Evolutionary conservation across 2,888 invertebrate species (phyloP).

Genomic region (Argyresthia goedartella): DNA sequence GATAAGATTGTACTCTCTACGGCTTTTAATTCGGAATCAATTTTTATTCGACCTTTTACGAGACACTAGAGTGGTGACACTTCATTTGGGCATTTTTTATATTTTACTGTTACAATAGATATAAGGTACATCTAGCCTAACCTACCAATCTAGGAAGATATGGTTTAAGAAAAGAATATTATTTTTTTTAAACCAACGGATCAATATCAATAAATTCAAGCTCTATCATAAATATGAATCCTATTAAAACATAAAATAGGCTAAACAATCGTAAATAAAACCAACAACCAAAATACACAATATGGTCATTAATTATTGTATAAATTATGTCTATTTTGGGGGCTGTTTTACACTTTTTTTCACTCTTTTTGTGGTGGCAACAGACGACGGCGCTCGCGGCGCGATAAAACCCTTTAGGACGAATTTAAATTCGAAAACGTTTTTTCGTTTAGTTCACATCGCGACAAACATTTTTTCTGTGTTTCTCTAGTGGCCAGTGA

Average conservation of each 20-base stretch:
- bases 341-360: conserved; percentile 59
- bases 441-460: conserved; percentile 21
- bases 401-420: conserved; percentile 54
- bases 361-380: conserved; percentile 44
- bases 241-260: conserved; percentile 68
- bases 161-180: too few species aligned
- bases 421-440: conserved; percentile 35
- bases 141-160: too few species aligned
- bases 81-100: background rate
- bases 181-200: background rate
- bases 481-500: conserved; percentile 19
- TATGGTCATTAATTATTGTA: conserved; percentile 54
- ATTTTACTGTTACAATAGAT: background rate
- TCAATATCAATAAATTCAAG: background rate
- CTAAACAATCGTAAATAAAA: conserved; percentile 70
- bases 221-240: conserved; percentile 45
- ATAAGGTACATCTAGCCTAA: too few species aligned
- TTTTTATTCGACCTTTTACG: background rate
- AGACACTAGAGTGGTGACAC: background rate
- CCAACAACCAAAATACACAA: conserved; percentile 62
- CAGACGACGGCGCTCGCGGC: conserved; percentile 53
- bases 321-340: conserved; percentile 65
- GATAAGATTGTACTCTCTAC: background rate
- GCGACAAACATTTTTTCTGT: conserved; percentile 16
- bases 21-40: background rate